These are phyloP conservation scores for Notodonta dromedarius DNA, from an alignment of 2,888 invertebrate species.

Conservation along the genomic window DNA sequence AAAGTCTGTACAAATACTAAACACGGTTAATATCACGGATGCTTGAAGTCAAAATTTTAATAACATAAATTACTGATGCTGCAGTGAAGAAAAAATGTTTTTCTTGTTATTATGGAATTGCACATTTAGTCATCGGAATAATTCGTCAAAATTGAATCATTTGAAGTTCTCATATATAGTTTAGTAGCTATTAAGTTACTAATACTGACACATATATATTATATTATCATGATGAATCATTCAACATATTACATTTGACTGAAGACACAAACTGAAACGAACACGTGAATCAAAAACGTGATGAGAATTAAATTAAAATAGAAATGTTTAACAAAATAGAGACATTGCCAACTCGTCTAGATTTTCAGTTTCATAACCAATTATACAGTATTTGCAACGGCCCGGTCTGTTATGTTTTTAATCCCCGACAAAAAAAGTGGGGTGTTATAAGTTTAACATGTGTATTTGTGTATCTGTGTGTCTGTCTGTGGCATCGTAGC, in stretches of 20 bases:
- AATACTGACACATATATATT: slow-evolving; percentile 20
- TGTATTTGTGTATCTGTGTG: no score
- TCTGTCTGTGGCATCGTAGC: no score
- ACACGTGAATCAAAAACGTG: slow-evolving; percentile 46
- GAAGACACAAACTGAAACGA: slow-evolving; percentile 17
- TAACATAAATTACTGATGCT: no score
- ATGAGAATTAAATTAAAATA: slow-evolving; percentile 27
- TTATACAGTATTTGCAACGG: no score
- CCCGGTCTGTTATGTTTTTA: no score
- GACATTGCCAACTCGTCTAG: slow-evolving; percentile 27
- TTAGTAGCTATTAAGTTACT: background rate
- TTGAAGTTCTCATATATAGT: no score
- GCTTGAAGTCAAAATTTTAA: background rate
- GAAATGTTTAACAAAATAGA: slow-evolving; percentile 22
- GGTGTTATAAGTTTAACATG: no score
- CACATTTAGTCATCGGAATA: no score
- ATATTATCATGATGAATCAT: slow-evolving; percentile 30
- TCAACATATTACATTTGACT: slow-evolving; percentile 26
- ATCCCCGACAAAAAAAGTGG: no score
- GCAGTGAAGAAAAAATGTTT: no score
- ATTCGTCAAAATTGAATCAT: no score
- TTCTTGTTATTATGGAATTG: no score
- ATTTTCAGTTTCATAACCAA: background rate
- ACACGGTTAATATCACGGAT: background rate
- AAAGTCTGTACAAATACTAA: background rate